phyloP scores from a whole-genome alignment of 2,113 vertebrate genomes.

The Heteronetta atricapilla region DNA sequence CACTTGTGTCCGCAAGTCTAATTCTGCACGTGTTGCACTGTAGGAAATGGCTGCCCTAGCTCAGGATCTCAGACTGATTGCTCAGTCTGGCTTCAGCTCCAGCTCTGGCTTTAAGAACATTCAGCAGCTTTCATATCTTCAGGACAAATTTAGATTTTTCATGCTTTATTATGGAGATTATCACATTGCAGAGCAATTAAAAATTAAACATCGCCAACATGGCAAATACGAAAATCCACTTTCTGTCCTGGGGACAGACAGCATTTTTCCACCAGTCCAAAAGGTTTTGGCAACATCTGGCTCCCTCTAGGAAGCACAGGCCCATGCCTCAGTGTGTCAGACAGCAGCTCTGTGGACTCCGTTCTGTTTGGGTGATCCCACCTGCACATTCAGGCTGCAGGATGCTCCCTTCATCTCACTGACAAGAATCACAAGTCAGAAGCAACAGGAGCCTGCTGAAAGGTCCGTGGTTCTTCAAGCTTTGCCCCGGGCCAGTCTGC shows the following conservation, averaged over 20 bases:
- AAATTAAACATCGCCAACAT: not conserved
- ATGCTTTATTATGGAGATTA: not conserved
- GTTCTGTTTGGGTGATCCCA: not conserved
- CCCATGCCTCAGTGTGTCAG: fast-evolving
- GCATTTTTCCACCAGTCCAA: not conserved
- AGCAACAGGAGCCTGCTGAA: not conserved
- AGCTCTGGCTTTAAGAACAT: not conserved
- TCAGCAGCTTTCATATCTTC: not conserved
- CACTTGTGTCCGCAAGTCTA: not conserved
- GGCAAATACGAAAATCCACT: not conserved
- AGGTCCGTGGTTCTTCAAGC: fast-evolving
- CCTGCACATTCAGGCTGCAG: not conserved
- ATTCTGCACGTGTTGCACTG: fast-evolving
- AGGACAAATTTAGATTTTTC: not conserved
- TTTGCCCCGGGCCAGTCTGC: fast-evolving
- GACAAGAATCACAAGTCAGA: fast-evolving
- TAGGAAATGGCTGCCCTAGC: fast-evolving
- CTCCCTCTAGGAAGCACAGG: not conserved
- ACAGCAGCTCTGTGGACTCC: not conserved
- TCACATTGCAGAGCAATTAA: constrained; percentile 26
- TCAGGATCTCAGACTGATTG: fast-evolving
- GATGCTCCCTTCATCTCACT: fast-evolving
- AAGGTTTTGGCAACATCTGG: not conserved
- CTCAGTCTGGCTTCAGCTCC: not conserved
- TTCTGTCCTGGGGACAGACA: not conserved